Base-by-base conservation (phyloP, 2,797 vertebrate species). In the Sebastes oblongus region DNA sequence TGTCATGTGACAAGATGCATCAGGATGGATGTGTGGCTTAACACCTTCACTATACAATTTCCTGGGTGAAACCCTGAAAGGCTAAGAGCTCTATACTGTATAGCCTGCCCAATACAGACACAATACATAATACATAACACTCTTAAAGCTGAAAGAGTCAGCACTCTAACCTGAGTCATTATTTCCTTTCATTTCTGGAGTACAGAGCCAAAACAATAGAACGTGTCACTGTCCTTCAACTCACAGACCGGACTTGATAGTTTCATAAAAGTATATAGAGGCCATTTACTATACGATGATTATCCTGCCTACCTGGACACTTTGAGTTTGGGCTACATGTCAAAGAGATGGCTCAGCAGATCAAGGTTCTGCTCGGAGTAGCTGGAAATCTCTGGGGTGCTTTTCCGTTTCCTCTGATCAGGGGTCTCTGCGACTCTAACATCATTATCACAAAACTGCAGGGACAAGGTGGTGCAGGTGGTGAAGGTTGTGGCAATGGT, bases 391-490 rank as follows among this genome's bases (percentile, higher is more conserved):
- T 80, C 80, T 55, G 29, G 67, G 72, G 81, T 73, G 67, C 66
- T 77, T 55, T 85, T 42, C 52, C 29, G 72, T 80, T 78, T 79
- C 73, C 24, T 67, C 67, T 75, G 61, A 65, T 72, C 77, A 77
- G 61, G 64, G 69, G 52, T 77, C 30, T 67, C 62, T 66, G 75
- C 8, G 24, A 72, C 72, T 80, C 50, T 64, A 55, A 82, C 77
- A 81, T 90, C 85, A 68, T 85, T 81, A 80, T 75, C 73, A 55
- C 80, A 55, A 74, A 86, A 60, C 55, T 36, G 66, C 69, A 70
- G 78, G 60, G 80, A 78, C 77, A 78, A 52, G 46, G 60, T 46
- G n/a, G 60, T 79, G 58, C 71, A 82, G 66, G 75, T 69, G 50
- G 70, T 22, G 59, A 81, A 74, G 58, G 79, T 74, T 76, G 58